A percentile compares a stretch with the other conserved stretches of the same genome.
Evolutionary conservation across 1,140 invertebrate species (phyloP).

Genomic region (Drosophila ohnishii): DNA sequence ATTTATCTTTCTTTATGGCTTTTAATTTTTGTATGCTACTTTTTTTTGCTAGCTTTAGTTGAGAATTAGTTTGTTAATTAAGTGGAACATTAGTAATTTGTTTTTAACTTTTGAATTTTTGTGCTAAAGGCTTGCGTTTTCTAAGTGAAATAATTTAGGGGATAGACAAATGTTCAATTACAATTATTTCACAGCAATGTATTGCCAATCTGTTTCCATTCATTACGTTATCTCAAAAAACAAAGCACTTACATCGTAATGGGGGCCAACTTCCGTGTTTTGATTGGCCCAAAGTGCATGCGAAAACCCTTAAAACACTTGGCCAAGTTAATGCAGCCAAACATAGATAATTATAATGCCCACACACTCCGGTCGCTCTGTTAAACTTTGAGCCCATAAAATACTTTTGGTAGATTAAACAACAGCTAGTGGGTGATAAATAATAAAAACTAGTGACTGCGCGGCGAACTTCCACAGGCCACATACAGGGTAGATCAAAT

Average conservation of each 20-base stretch:
- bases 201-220: background rate
- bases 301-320: slow-evolving; percentile 38
- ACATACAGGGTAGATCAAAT: slow-evolving; percentile 51
- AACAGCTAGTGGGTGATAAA: slow-evolving; percentile 57
- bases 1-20: slow-evolving; percentile 31
- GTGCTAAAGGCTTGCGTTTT: background rate
- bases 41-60: background rate
- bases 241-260: slow-evolving; percentile 17
- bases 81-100: background rate
- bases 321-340: slow-evolving; percentile 28
- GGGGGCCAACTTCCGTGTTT: slow-evolving; percentile 12
- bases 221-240: background rate
- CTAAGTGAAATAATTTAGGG: background rate
- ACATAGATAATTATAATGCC: slow-evolving; percentile 61
- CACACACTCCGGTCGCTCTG: background rate
- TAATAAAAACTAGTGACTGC: slow-evolving; percentile 71
- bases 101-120: background rate
- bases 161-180: background rate
- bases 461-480: background rate
- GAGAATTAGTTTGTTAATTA: background rate
- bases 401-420: slow-evolving; percentile 63
- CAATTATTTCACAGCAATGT: no score
- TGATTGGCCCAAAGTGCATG: slow-evolving; percentile 12
- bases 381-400: slow-evolving; percentile 52
- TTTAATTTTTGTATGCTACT: background rate